Evolutionary conservation across 2,113 vertebrate genomes (phyloP), one percentile per base, ranked within the genome.

Genomic region (Eulemur rufifrons): DNA sequence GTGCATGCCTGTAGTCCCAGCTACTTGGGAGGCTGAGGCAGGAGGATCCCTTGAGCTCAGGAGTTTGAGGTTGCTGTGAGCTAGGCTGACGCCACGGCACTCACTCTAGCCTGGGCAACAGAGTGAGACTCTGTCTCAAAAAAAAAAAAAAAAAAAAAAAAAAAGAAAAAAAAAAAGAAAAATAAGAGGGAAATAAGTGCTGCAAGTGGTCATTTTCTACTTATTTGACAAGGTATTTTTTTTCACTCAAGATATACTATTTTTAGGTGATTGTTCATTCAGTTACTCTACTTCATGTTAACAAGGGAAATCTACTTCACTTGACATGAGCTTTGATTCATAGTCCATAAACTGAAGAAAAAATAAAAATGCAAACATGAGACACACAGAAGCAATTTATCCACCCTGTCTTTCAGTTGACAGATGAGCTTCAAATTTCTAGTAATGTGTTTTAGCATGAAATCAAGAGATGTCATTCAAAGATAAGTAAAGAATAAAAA

Each of bases 341-440:
- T 8, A 86, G 71, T 12, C 56, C 2, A 34, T 84, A 95, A 90
- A 83, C 7, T 80, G 52, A 96, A 90, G 54, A 8, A 74, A 47
- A 97, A 84, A 13, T 82, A 82, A 56, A 98, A 98, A 97, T 71
- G 25, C 25, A 97, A 92, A 93, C 50, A 88, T 63, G 20, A 97
- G 94, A 83, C 34, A 96, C 66, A 94, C 45, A 95, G 69, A 76
- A 96, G 83, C 29, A 95, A 96, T 97, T 98, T 97, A 97, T 96
- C 97, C 80, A 95, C 45, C 12, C 45, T 96, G 87, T 63, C 71
- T 96, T 92, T 88, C 91, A 96, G 54, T 82, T 97, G 95, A 97
- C 42, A 97, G 12, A 71, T 7, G 12, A 93, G 77, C 73, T 97
- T 97, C 69, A 94, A 86, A 90, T 91, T 95, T 83, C 94, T 89